Evolutionary conservation across 2,113 vertebrate genomes (phyloP).

Genomic region (Empidonax traillii): DNA sequence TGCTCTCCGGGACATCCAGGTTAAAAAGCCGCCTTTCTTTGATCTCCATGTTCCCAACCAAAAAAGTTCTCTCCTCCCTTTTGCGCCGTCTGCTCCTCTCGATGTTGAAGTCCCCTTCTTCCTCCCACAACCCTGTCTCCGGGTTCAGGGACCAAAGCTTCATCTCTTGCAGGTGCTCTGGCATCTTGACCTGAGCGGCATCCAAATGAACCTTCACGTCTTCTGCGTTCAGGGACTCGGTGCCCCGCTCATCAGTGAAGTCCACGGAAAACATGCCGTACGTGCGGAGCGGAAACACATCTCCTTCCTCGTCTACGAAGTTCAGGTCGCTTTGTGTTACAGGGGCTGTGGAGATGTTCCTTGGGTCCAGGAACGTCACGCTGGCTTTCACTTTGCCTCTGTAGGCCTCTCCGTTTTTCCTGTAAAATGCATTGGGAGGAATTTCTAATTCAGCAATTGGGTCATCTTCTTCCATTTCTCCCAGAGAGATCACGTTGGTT

Average conservation of each 20-base stretch:
- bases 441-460: constrained; percentile 91
- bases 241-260: constrained; percentile 83
- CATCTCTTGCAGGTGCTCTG: constrained; percentile 87
- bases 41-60: constrained; percentile 98
- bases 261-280: constrained; percentile 99
- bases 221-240: constrained; percentile 87
- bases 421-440: constrained; percentile 89
- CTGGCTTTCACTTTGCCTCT: constrained; percentile 91
- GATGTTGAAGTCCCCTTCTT: constrained; percentile 86
- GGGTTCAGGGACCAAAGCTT: constrained; percentile 97
- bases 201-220: constrained; percentile 92
- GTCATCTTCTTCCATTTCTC: constrained; percentile 84
- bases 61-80: constrained; percentile 91
- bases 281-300: constrained; percentile 88
- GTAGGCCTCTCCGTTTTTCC: constrained; percentile 88
- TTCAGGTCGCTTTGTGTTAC: constrained; percentile 94
- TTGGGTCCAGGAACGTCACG: constrained; percentile 92
- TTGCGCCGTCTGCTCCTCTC: constrained; percentile 81
- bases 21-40: constrained; percentile 95
- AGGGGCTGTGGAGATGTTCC: constrained; percentile 84
- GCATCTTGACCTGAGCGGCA: constrained; percentile 88
- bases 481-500: constrained; percentile 87
- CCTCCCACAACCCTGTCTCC: constrained; percentile 94
- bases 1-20: constrained; percentile 92
- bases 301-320: constrained; percentile 88